Evolutionary conservation across 1,140 invertebrate species (phyloP).

Genomic region (Drosophila sp.): DNA sequence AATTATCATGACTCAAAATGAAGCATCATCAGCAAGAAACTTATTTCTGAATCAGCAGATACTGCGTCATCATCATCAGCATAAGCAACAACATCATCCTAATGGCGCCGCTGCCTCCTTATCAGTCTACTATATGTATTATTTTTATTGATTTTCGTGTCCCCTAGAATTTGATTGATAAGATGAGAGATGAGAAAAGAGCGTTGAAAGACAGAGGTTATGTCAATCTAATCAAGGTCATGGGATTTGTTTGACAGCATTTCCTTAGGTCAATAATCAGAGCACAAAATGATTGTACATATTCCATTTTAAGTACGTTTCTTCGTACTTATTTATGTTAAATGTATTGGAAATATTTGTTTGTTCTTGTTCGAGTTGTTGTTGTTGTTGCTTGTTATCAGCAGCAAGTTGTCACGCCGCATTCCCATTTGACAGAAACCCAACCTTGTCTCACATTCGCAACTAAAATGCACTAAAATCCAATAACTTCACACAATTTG

Average conservation of each 20-base stretch:
- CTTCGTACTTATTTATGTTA: conserved; percentile 31
- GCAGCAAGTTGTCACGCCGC: conserved; percentile 2
- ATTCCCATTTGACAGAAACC: neutral
- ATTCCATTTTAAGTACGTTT: conserved; percentile 3
- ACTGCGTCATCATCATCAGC: conserved; percentile 56
- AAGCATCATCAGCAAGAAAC: conserved; percentile 41
- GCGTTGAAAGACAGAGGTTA: neutral
- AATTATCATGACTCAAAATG: conserved; percentile 58
- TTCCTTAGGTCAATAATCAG: conserved; percentile 20
- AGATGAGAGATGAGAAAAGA: neutral
- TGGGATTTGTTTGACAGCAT: neutral
- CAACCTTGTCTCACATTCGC: conserved; percentile 2
- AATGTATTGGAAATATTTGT: conserved; percentile 33
- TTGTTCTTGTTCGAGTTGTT: neutral
- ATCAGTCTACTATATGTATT: conserved; percentile 34
- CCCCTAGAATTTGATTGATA: conserved; percentile 50
- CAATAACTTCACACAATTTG: neutral
- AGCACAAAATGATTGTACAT: neutral
- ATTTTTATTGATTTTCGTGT: conserved; percentile 48
- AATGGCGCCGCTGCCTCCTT: conserved; percentile 29
- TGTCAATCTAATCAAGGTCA: conserved; percentile 7
- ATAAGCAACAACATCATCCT: conserved; percentile 20
- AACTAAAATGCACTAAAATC: neutral
- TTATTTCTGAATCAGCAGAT: conserved; percentile 59
- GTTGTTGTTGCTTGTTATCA: conserved; percentile 1